Evolutionary conservation across 2,888 invertebrate species (phyloP).

Genomic region (Pammene aurita): DNA sequence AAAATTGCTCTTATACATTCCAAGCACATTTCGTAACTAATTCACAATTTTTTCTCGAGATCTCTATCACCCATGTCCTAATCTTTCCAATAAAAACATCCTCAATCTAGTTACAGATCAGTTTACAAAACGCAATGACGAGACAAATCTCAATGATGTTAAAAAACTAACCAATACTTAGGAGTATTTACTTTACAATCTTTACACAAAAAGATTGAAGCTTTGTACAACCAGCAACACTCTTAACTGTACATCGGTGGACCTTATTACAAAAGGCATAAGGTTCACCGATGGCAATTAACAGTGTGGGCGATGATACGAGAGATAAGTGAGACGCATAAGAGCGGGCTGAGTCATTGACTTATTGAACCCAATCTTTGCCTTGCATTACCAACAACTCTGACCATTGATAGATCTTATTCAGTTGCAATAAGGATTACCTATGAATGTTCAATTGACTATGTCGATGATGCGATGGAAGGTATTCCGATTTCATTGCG

Average conservation of each 20-base stretch:
- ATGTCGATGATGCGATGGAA: too few species aligned
- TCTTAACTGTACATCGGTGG: too few species aligned
- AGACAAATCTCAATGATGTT: slow-evolving; percentile 15
- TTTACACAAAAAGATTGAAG: slow-evolving; percentile 7
- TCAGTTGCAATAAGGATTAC: too few species aligned
- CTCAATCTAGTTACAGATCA: slow-evolving; percentile 9
- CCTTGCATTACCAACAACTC: background rate
- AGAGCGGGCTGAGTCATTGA: slow-evolving; percentile 12
- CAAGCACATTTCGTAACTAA: background rate
- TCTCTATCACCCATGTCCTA: background rate
- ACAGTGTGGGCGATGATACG: too few species aligned
- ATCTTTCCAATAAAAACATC: background rate
- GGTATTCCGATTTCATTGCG: background rate
- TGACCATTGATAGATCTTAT: too few species aligned
- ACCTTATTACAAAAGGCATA: too few species aligned
- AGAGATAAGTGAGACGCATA: slow-evolving; percentile 26
- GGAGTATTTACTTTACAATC: slow-evolving; percentile 10
- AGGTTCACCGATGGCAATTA: too few species aligned
- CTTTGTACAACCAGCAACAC: too few species aligned
- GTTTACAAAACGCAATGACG: slow-evolving; percentile 1
- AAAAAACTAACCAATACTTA: slow-evolving; percentile 8
- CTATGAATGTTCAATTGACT: too few species aligned
- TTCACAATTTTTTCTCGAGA: background rate
- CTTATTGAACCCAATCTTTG: slow-evolving; percentile 2
- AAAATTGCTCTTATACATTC: background rate